phyloP scores from a whole-genome alignment of 2,888 invertebrate species.

The Mythimna lalbum region DNA sequence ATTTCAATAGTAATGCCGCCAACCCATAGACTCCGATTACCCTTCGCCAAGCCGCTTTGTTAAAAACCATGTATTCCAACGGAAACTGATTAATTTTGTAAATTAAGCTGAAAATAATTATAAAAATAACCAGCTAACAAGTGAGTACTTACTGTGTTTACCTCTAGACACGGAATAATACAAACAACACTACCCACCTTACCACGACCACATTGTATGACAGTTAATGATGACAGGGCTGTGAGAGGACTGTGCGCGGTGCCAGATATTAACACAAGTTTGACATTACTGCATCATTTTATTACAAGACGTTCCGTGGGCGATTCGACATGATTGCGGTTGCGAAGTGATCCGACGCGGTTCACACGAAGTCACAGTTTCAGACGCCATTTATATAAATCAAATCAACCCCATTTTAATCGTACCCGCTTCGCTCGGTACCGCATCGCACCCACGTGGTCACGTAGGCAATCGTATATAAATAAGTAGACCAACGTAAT shows the following conservation, averaged over 20 bases:
- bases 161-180: constrained; percentile 37
- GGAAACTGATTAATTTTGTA: constrained; percentile 34
- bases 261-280: neutral
- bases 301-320: neutral
- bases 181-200: constrained; percentile 40
- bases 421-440: no score
- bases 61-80: constrained; percentile 7
- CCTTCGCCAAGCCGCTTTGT: neutral
- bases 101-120: constrained; percentile 50
- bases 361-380: no score
- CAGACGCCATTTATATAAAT: no score
- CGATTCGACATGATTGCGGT: no score
- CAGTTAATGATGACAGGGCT: constrained; percentile 31
- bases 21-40: neutral
- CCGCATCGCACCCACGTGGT: no score
- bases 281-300: neutral
- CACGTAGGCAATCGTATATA: no score
- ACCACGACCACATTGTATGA: constrained; percentile 26
- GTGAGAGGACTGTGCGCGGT: neutral
- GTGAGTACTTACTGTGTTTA: constrained; percentile 56
- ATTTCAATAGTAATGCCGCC: neutral
- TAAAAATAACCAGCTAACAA: constrained; percentile 22
- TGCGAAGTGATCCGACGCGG: no score
- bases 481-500: no score
- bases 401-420: no score